Evolutionary conservation across 2,113 vertebrate species (phyloP).

Genomic region (Heterotis niloticus): DNA sequence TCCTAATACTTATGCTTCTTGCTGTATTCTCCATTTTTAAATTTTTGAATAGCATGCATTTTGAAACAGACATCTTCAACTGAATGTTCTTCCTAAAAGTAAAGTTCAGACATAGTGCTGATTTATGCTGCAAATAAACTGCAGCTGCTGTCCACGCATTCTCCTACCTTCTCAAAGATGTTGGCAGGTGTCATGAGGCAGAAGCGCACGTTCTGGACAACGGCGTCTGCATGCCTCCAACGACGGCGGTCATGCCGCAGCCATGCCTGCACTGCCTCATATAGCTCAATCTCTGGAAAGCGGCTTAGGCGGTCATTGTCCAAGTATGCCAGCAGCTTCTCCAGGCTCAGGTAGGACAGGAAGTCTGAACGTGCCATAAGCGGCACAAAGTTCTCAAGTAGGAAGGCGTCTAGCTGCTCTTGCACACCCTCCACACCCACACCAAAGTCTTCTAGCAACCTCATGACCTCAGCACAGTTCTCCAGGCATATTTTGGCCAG

Average conservation of each 20-base stretch:
- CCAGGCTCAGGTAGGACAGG: slow-evolving; percentile 93
- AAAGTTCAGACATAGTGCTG: no score
- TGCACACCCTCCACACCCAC: slow-evolving; percentile 96
- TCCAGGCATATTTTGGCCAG: slow-evolving; percentile 98
- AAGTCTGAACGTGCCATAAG: slow-evolving; percentile 96
- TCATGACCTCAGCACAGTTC: slow-evolving; percentile 98
- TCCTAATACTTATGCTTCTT: no score
- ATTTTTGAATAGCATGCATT: no score
- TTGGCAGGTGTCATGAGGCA: slow-evolving; percentile 96
- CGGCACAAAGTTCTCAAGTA: slow-evolving; percentile 95
- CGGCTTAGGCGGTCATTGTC: slow-evolving; percentile 92
- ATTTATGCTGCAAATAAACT: no score
- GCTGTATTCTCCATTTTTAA: no score
- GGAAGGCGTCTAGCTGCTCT: slow-evolving; percentile 91
- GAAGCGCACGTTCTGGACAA: slow-evolving; percentile 97
- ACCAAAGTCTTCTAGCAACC: slow-evolving; percentile 96
- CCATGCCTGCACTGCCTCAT: slow-evolving; percentile 95
- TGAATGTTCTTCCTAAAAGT: no score
- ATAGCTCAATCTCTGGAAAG: slow-evolving; percentile 97
- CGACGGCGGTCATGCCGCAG: slow-evolving; percentile 94
- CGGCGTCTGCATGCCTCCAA: slow-evolving; percentile 95
- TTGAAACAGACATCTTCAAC: no score
- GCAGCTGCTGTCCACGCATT: no score
- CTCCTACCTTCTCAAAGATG: slow-evolving; percentile 93
- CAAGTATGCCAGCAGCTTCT: slow-evolving; percentile 92